A percentile compares a stretch with the other conserved stretches of the same genome.
Conservation (phyloP, 2,113 vertebrate genomes). For the Atrichornis clamosus region DNA sequence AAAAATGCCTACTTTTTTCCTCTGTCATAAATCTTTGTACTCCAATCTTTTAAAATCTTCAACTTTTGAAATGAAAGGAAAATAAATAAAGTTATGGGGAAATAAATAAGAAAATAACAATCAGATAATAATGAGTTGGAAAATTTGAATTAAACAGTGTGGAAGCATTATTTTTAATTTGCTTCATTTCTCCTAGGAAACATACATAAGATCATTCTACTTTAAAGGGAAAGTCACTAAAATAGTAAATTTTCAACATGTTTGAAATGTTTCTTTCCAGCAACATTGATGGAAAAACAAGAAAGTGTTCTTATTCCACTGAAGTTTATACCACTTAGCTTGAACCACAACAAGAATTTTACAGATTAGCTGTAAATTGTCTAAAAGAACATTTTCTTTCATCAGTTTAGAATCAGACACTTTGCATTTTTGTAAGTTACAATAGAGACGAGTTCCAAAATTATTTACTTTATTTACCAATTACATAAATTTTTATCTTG, state of each 20-base stretch:
- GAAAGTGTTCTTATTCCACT: not conserved
- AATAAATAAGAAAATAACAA: not conserved
- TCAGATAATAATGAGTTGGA: not conserved
- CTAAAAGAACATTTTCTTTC: not conserved
- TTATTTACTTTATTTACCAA: not conserved
- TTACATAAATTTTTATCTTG: not conserved
- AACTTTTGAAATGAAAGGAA: not conserved
- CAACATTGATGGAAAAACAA: not conserved
- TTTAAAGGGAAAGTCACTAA: not conserved
- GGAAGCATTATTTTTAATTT: not conserved
- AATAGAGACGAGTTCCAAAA: not conserved
- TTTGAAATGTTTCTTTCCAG: not conserved
- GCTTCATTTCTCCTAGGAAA: not conserved
- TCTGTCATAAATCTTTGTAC: not conserved
- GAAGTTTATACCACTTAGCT: not conserved
- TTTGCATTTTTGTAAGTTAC: not conserved
- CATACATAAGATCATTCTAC: not conserved
- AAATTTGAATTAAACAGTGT: not conserved
- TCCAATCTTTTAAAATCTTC: not conserved
- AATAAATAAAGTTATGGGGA: not conserved
- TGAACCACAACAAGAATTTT: not conserved
- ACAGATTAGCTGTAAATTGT: not conserved
- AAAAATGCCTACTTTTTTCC: not conserved
- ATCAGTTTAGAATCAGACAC: not conserved
- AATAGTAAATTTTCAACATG: not conserved